A percentile compares a stretch with the other conserved stretches of the same genome.
Conservation (phyloP, 53 echinoderm and acorn worm species). For the Mesocentrotus franciscanus region DNA sequence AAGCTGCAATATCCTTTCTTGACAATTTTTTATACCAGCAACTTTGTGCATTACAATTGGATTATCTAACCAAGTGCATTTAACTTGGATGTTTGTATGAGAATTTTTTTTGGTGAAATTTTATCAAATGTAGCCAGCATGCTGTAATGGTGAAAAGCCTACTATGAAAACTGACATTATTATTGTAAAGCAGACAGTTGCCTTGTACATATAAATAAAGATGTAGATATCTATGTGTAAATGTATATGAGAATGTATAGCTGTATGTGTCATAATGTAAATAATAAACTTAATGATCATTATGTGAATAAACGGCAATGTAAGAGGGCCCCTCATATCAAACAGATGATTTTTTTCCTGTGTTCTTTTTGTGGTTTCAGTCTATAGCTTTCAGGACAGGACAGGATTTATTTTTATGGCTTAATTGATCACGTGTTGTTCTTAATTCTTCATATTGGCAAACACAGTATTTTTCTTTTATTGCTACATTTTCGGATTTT, state of each 20-base stretch:
- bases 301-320: slow-evolving; percentile 61
- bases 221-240: slow-evolving; percentile 31
- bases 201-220: not conserved
- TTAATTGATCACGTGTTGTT: no score
- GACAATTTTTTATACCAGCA: slow-evolving; percentile 1
- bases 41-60: not conserved
- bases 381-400: no score
- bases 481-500: no score
- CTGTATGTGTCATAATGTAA: slow-evolving; percentile 52
- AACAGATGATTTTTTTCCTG: not conserved
- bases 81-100: not conserved
- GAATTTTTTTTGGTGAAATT: not conserved
- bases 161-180: not conserved
- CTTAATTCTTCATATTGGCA: no score
- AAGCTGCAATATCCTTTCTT: slow-evolving; percentile 21
- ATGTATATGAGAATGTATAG: slow-evolving; percentile 55
- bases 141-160: slow-evolving; percentile 11
- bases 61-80: slow-evolving; percentile 12
- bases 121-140: not conserved
- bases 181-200: slow-evolving; percentile 13
- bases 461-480: no score
- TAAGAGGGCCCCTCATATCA: slow-evolving; percentile 47
- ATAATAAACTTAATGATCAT: slow-evolving; percentile 44
- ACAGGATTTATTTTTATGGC: no score
- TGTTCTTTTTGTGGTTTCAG: not conserved